Evolutionary conservation across 1,140 invertebrate genomes (phyloP).

Genomic region (Glossosoma conforme): DNA sequence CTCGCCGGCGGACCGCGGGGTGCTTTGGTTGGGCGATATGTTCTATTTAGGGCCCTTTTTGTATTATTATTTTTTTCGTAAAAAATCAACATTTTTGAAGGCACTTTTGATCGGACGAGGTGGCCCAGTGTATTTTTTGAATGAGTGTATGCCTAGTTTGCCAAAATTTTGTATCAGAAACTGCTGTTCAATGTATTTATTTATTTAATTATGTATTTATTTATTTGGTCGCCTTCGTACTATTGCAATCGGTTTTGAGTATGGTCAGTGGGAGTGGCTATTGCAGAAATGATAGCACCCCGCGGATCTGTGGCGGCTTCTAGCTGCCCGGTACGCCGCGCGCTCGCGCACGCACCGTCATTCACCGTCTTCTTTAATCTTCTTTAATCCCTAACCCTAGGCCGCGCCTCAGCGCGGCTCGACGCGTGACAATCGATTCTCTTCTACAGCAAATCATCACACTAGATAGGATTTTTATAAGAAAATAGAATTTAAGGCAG

Average conservation of each 20-base stretch:
- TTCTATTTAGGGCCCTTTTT: constrained; percentile 79
- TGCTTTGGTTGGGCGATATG: constrained; percentile 62
- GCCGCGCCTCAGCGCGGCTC: too few relatives aligned
- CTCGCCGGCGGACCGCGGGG: constrained; percentile 49
- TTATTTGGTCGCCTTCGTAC: constrained; percentile 48
- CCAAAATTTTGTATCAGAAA: constrained; percentile 32
- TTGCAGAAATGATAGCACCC: constrained; percentile 62
- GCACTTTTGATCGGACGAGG: constrained; percentile 85
- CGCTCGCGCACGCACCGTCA: neutral
- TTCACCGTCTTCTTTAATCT: too few relatives aligned
- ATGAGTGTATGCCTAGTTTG: constrained; percentile 50
- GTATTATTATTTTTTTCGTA: constrained; percentile 68
- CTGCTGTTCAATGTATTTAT: constrained; percentile 34
- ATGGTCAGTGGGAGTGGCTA: constrained; percentile 60
- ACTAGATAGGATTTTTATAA: constrained; percentile 40
- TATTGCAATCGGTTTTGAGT: constrained; percentile 60
- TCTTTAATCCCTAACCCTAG: too few relatives aligned
- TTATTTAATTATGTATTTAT: constrained; percentile 34
- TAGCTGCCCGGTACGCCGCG: neutral
- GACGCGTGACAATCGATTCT: constrained; percentile 31
- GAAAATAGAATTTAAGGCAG: constrained; percentile 65
- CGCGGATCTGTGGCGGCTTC: too few relatives aligned
- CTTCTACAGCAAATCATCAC: constrained; percentile 37
- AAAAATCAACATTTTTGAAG: constrained; percentile 80
- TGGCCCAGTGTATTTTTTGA: constrained; percentile 69